Base-by-base conservation (phyloP, 2,888 invertebrate genomes). In the Petrophora chlorosata region DNA sequence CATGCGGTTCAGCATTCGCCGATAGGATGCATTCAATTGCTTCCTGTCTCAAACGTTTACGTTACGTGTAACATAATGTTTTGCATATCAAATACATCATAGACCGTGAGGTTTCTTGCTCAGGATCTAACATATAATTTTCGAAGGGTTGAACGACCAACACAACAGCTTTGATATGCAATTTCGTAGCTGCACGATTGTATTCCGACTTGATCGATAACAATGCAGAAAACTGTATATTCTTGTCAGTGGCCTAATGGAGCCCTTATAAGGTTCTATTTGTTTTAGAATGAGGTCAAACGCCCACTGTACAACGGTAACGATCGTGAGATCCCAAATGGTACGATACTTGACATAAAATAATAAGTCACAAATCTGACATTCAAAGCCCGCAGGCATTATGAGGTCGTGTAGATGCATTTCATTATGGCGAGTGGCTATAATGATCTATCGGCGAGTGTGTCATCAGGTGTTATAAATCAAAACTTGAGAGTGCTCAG, bases 231-330 rank as follows among this genome's bases (percentile, higher is more conserved):
- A 69, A 73, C 73, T 72, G 72, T 70, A 65, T 67, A 59, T 62
- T 65, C 66, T 56, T 67, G 70, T 70, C 64, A 60, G 54, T 56
- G 43, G 69, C 70, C 67, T 81, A 82, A 80, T 81, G 70, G 74
- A 59, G 70, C 73, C 79, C 82, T 76, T 82, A 75, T 78, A 79
- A 69, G 79, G 81, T 67, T 60, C 63, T 66, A 65, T 67, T 65
- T 63, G 65, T 68, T 62, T 54, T 58, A 63, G 65, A 81, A 78
- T 70, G 62, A 61, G 79, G 81, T 70, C 74, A 77, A 61, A 65
- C 78, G 75, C 82, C 80, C 72, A 82, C 79, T 53, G 51, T 44
- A 45, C 67, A 77, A 71, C 73, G 72, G 76, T 76, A 78, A 76
- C 61, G 67, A 73, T 76, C 78, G 73, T 72, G 76, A 76, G 74